phyloP scores from a whole-genome alignment of 2,888 invertebrate species.

The Drosophila longiperda region DNA sequence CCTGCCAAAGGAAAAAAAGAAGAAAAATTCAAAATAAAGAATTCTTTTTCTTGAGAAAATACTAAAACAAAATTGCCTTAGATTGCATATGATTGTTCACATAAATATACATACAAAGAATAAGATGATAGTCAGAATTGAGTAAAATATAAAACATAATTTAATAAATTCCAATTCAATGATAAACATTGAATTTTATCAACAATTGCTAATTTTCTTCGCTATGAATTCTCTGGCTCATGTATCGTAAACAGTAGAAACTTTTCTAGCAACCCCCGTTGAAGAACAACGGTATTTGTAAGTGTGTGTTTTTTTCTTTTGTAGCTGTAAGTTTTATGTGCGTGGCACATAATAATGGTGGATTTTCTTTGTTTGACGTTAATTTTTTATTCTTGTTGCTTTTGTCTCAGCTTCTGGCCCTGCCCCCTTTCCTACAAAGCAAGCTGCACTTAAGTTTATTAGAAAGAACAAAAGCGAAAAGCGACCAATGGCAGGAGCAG shows the following conservation, averaged over 20 bases:
- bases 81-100: no score
- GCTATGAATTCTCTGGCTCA: not conserved
- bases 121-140: not conserved
- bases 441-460: constrained; percentile 80
- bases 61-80: not conserved
- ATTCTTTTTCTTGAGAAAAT: not conserved
- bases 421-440: constrained; percentile 25
- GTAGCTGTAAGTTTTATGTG: constrained; percentile 69
- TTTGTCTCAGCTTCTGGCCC: constrained; percentile 64
- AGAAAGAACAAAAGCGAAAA: constrained; percentile 63
- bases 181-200: no score
- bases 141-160: not conserved
- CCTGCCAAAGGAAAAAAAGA: not conserved
- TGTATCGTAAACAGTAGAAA: not conserved
- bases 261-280: constrained; percentile 32
- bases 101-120: not conserved
- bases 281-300: not conserved
- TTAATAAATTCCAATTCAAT: not conserved
- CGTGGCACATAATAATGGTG: constrained; percentile 83
- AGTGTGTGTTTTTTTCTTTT: constrained; percentile 32
- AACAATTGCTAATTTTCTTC: no score
- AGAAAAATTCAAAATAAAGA: not conserved
- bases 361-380: constrained; percentile 82
- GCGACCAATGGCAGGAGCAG: not conserved
- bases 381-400: constrained; percentile 76